Evolutionary conservation across 2,113 vertebrate species (phyloP), one percentile per base, ranked within the genome.

Genomic region (Phaethornis superciliosus): DNA sequence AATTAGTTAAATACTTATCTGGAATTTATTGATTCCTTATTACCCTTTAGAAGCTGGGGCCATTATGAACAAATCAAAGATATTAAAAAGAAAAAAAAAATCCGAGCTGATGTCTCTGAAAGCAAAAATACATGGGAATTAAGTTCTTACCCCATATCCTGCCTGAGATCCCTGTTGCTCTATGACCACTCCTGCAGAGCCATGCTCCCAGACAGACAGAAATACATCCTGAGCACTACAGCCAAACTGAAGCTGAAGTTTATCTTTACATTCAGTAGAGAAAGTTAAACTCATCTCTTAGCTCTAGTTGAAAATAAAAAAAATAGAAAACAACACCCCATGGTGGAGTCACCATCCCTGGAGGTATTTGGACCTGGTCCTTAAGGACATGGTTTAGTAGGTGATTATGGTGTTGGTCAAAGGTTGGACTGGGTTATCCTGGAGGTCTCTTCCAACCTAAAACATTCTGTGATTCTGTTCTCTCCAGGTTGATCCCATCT

Each of bases 401-500:
- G n/a, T 40, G 37, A 11, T 40, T 40, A 40, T 40, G 37, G 37
- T 40, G 37, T 40, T 40, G 37, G 37, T 9, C 37, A 40, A 40
- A 40, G 37, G 37, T 40, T 40, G 37, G 37, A 40, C 37, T 40
- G 37, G 37, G 37, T 40, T 40, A 40, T 40, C 37, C 12, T 40
- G 37, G 37, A 40, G 37, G 40, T 40, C 40, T 40, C 40, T 40
- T 40, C 40, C 40, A 40, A 40, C 40, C 40, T 12, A 40, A 40
- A 40, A 40, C 40, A 40, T 40, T 12, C 40, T 40, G 9, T 40
- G 40, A 12, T 40, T 40, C 40, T 40, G 40, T 7, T 33, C 20
- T 18, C 23, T 10, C 51, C 35, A 14, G 0, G 11, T 11, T 0
- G 0, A 9, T 17, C 26, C 70, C 30, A 19, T 13, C 5, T 9